Base-by-base conservation (phyloP, 1,140 invertebrate genomes). In the Macrostomum lignano region DNA sequence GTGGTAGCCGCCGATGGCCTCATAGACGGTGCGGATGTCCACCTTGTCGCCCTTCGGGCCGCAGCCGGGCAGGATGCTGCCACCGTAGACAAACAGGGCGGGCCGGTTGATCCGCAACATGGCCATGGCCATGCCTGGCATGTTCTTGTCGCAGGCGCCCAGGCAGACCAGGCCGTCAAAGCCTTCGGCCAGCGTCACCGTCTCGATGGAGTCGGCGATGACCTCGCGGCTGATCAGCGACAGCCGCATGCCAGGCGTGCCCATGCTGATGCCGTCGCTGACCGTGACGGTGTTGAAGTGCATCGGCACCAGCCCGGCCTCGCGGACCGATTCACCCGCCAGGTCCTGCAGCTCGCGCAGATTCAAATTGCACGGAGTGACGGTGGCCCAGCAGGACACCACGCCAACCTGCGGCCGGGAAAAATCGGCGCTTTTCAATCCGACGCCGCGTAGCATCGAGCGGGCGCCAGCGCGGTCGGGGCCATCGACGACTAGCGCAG, bases 101-200 rank as follows among this genome's bases (percentile, higher is more conserved):
- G 44, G 43, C 11, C 44, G 36, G 26, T 45, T 44, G n/a, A 46
- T 21, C 31, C 44, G 37, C 24, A 20, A 9, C 26, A 39, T 20
- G 1, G 42, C 43, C 38, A 46, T 45, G 11, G 44, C 17, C 36
- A 35, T 25, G 11, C 41, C 44, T 2, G 43, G 44, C 26, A 36
- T 46, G 33, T 26, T 46, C 28, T 45, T 45, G 32, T 45, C 43
- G 36, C 43, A 45, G 28, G 33, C 37, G 11, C 37, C 19, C 11
- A 45, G 33, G 17, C 20, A 21, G 6, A 45, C 32, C 34, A 45
- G n/a, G 1, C 37, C 43, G 26, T 45, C 43, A 7, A 21, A 20
- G 25, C 31, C 34, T 23, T 45, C 38, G 4, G 21, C 43, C 17
- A 31, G 31, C 23, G 36, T 25, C 19, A 40, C 29, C 13, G 32